These are phyloP conservation scores for Desmophyllum pertusum DNA, from an alignment of 92 coral and sea anemone species.

Conservation along the genomic window DNA sequence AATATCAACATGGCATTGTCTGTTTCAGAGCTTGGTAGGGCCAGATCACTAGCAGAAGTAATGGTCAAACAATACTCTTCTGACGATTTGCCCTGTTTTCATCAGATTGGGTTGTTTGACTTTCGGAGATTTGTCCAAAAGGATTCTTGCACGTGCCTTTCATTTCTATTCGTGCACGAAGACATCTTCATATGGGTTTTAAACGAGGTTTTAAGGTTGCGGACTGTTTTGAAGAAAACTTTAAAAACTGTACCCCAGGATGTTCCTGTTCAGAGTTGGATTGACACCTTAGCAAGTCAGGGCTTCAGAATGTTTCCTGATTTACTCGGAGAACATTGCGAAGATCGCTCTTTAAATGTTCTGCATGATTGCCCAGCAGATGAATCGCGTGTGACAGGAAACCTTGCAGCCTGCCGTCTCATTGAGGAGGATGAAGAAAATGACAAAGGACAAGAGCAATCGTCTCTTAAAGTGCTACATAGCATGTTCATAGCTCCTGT, in stretches of 20 bases:
- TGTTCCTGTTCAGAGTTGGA: neutral
- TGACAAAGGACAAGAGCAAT: neutral
- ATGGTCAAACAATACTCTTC: neutral
- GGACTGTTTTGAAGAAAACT: neutral
- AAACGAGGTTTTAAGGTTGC: neutral
- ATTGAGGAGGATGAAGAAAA: neutral
- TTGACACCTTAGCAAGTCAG: neutral
- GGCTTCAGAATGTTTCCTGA: neutral
- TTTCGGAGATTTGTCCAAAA: neutral
- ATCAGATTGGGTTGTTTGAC: neutral
- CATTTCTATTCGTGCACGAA: neutral
- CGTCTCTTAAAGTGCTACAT: neutral
- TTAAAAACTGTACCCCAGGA: neutral
- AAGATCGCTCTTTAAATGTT: neutral
- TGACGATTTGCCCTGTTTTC: too few species aligned
- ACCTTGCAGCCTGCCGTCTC: neutral
- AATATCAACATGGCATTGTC: neutral
- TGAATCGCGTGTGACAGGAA: neutral
- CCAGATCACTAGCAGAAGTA: neutral
- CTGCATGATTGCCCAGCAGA: neutral
- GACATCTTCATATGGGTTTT: neutral
- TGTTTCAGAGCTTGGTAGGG: neutral
- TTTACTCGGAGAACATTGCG: neutral
- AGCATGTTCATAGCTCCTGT: slow-evolving; percentile 10
- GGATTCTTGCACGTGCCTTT: neutral